A percentile compares a stretch with the other conserved stretches of the same genome.
These are phyloP conservation scores for Urosaurus nigricauda DNA, from an alignment of 2,797 vertebrate genomes.

Conservation along the genomic window DNA sequence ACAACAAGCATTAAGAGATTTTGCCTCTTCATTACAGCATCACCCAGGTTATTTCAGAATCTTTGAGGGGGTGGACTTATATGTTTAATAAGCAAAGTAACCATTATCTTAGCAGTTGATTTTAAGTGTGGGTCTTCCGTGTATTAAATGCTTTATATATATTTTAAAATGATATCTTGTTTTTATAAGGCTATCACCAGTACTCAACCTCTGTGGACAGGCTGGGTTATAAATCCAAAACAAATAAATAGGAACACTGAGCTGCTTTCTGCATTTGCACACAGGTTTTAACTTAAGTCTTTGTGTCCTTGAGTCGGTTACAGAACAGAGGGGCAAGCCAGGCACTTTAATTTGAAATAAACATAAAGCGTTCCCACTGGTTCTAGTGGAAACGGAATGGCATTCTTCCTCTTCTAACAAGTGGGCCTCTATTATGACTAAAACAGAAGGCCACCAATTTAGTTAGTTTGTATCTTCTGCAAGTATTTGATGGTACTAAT, in stretches of 20 bases:
- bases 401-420: conserved; percentile 52
- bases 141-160: background rate
- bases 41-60: background rate
- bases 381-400: background rate
- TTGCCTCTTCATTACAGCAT: background rate
- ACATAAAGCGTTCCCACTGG: conserved; percentile 11
- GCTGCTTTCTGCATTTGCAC: accelerated
- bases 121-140: background rate
- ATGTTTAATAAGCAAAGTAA: background rate
- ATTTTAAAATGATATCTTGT: background rate
- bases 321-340: conserved; percentile 29
- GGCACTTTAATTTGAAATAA: background rate
- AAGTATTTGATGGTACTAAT: conserved; percentile 89
- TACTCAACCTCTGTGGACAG: background rate
- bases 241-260: background rate
- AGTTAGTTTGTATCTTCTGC: conserved; percentile 85
- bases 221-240: background rate
- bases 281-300: conserved; percentile 32
- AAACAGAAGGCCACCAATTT: conserved; percentile 86
- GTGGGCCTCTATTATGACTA: conserved; percentile 88
- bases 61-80: background rate
- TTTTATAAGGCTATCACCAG: background rate
- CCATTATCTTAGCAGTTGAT: background rate
- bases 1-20: background rate
- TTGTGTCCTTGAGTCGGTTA: background rate